Percentiles rank a stretch among this genome's conserved stretches.
These are phyloP conservation scores for Cetonia aurata DNA, from an alignment of 2,888 invertebrate species.

Conservation along the genomic window DNA sequence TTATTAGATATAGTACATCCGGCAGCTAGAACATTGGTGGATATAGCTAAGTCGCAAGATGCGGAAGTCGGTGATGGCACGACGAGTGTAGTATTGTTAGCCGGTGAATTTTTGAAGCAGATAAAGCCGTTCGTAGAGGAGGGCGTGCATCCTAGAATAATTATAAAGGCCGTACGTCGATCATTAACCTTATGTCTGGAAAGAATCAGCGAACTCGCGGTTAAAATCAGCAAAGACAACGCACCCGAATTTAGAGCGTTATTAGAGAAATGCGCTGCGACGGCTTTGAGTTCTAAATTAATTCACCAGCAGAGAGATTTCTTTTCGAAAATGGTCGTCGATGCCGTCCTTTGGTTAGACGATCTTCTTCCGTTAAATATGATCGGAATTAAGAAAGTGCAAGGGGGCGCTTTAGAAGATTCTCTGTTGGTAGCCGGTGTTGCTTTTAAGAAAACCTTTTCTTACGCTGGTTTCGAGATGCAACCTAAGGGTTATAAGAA, in stretches of 20 bases:
- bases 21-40: constrained; percentile 97
- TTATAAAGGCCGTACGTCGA: constrained; percentile 89
- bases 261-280: constrained; percentile 92
- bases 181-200: constrained; percentile 86
- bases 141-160: constrained; percentile 93
- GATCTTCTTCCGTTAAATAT: constrained; percentile 94
- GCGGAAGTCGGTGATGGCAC: constrained; percentile 99
- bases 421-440: constrained; percentile 94
- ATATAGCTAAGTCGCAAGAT: constrained; percentile 99
- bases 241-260: constrained; percentile 74
- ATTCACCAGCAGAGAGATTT: constrained; percentile 96
- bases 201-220: constrained; percentile 85
- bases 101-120: constrained; percentile 95
- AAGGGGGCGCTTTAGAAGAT: constrained; percentile 83
- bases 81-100: constrained; percentile 95
- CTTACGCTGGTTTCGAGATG: constrained; percentile 99
- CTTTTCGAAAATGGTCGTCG: constrained; percentile 98
- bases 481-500: constrained; percentile 93
- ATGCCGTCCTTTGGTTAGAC: constrained; percentile 93
- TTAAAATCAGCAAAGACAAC: constrained; percentile 79
- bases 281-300: constrained; percentile 97
- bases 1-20: constrained; percentile 98
- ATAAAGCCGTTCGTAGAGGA: constrained; percentile 97
- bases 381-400: constrained; percentile 98
- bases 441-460: constrained; percentile 99